phyloP scores from a whole-genome alignment of 2,888 invertebrate genomes.

The Malacosoma neustria region DNA sequence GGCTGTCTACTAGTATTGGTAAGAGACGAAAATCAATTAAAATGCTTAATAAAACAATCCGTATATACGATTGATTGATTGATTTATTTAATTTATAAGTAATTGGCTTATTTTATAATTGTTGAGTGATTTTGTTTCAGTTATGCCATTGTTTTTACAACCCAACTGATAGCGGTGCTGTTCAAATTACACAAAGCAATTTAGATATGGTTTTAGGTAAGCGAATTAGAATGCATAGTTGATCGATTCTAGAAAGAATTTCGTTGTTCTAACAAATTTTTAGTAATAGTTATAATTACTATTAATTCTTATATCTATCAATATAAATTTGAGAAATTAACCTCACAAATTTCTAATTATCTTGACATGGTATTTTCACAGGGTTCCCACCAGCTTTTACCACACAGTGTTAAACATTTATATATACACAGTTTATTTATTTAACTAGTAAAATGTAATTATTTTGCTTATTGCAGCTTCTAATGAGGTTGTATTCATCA shows the following conservation, averaged over 20 bases:
- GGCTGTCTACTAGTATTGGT: constrained; percentile 48
- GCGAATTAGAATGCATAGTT: constrained; percentile 21
- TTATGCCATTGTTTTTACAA: constrained; percentile 78
- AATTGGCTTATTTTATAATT: constrained; percentile 38
- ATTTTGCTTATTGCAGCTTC: constrained; percentile 79
- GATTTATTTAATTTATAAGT: constrained; percentile 35
- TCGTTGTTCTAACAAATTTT: background rate
- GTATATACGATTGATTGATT: constrained; percentile 44
- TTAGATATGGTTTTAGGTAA: constrained; percentile 90
- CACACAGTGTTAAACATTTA: too few relatives aligned
- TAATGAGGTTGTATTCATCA: constrained; percentile 97
- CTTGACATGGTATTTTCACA: too few relatives aligned
- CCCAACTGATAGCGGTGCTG: constrained; percentile 87
- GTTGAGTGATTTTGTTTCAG: constrained; percentile 54
- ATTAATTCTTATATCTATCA: background rate
- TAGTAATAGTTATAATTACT: constrained; percentile 12
- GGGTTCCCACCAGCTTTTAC: too few relatives aligned
- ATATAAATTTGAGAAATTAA: background rate
- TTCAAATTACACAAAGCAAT: constrained; percentile 86
- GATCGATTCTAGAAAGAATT: constrained; percentile 15
- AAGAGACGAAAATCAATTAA: constrained; percentile 21
- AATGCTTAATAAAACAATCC: constrained; percentile 12
- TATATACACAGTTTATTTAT: too few relatives aligned
- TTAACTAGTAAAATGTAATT: constrained; percentile 11
- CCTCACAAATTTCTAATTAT: background rate